Evolutionary conservation across 2,113 vertebrate genomes (phyloP), one percentile per base, ranked within the genome.

Genomic region (Crocuta crocuta): DNA sequence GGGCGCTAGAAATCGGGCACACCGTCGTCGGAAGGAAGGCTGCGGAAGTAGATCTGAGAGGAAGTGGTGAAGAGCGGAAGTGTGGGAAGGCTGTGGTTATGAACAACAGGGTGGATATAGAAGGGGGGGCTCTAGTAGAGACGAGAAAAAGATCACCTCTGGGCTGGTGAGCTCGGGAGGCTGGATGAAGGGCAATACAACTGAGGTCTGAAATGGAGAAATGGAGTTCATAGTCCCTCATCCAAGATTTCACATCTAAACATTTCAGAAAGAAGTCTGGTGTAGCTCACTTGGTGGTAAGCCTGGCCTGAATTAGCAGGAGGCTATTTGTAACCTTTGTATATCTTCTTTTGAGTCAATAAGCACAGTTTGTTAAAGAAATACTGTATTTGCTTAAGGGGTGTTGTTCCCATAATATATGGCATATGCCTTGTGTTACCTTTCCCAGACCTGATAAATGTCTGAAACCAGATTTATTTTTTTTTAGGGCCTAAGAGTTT

Each of bases 71-170:
- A 26, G n/a, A 63, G 19, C 3, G 35, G 1, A 24, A 61, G 2
- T 2, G 55, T 23, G 1, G 24, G 2, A 31, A 21, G 24, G 26
- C 24, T 1, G 9, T 43, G 15, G 17, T 58, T 88, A 89, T 1
- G 1, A 10, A 24, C 13, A 24, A 1, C 17, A 0, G 0, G 0
- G 2, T 43, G 12, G 26, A 48, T n/a, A 8, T 0, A 7, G 13
- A 19, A 39, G 79, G 63, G 3, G 4, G 4, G 7, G 3, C 39
- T 48, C 26, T 28, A 24, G n/a, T 0, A 43, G 9, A 43, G 61
- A 8, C 12, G 7, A 58, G 31, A 50, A 33, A 28, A 66, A 45
- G 50, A 33, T 9, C 43, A 39, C 8, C 13, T 10, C 66, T 39
- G 26, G 39, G 10, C 28, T 45, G 50, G 10, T 10, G 31, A 31